Percentiles rank a stretch among this genome's conserved stretches.
Conservation (phyloP, 92 coral and sea anemone species). For the Porites rus region DNA sequence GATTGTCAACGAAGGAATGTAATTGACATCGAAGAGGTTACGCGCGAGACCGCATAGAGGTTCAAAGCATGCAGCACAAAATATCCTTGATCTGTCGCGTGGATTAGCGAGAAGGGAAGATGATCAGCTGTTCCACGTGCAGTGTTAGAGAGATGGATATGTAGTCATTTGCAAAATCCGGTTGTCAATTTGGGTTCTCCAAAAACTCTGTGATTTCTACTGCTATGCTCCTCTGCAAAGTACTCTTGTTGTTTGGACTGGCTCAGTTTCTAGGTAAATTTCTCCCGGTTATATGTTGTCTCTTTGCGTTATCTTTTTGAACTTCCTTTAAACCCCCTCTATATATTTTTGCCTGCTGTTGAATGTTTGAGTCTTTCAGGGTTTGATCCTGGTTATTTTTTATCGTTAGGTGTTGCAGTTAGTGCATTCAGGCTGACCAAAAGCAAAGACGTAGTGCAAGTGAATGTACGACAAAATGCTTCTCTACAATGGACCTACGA, state of each 20-base stretch:
- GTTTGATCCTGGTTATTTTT: constrained; percentile 14
- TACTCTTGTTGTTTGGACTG: constrained; percentile 15
- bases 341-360: background rate
- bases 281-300: too few relatives aligned
- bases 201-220: background rate
- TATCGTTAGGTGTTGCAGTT: constrained; percentile 55
- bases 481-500: constrained; percentile 77
- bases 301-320: background rate
- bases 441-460: constrained; percentile 52
- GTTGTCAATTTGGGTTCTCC: constrained; percentile 8
- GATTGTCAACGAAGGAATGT: constrained; percentile 51
- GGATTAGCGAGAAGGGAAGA: background rate
- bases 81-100: constrained; percentile 13
- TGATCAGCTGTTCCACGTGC: constrained; percentile 1
- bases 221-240: constrained; percentile 33
- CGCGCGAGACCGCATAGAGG: constrained; percentile 4
- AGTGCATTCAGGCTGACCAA: constrained; percentile 44
- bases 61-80: background rate
- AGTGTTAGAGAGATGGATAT: constrained; percentile 1
- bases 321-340: background rate
- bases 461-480: constrained; percentile 71
- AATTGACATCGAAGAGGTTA: constrained; percentile 28
- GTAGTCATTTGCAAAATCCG: background rate
- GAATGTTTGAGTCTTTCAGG: background rate
- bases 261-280: constrained; percentile 22